These are phyloP conservation scores for Athetis lepigone DNA, from an alignment of 2,888 invertebrate species.

Conservation along the genomic window DNA sequence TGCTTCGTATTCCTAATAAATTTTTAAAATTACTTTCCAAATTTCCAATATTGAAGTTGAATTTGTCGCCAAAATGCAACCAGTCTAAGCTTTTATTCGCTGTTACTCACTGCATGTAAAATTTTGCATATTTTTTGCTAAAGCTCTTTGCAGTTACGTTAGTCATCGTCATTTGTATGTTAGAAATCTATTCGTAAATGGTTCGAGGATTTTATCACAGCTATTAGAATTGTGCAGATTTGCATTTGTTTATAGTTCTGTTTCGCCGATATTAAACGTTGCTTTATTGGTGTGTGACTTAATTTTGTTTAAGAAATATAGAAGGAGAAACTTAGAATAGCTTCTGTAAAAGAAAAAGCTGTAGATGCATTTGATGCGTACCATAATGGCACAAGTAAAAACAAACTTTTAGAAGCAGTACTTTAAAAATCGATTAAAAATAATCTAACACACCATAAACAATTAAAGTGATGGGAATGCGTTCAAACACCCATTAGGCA, in stretches of 20 bases:
- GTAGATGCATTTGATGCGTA: neutral
- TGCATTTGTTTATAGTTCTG: slow-evolving; percentile 24
- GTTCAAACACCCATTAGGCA: slow-evolving; percentile 44
- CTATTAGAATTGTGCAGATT: slow-evolving; percentile 36
- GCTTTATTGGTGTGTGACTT: slow-evolving; percentile 26
- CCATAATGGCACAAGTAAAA: neutral
- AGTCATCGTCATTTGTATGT: slow-evolving; percentile 46
- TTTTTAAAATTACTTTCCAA: too few species aligned
- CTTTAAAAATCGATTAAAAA: slow-evolving; percentile 2
- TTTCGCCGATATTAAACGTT: slow-evolving; percentile 26
- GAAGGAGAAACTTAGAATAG: neutral
- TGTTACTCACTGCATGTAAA: slow-evolving; percentile 10
- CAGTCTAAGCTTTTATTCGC: slow-evolving; percentile 18
- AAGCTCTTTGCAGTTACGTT: slow-evolving; percentile 29
- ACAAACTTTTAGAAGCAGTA: neutral
- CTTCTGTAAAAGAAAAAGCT: neutral
- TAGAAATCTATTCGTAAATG: slow-evolving; percentile 34
- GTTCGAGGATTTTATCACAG: slow-evolving; percentile 41
- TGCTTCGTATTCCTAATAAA: too few species aligned
- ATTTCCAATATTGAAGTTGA: too few species aligned
- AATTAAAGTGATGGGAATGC: slow-evolving; percentile 55
- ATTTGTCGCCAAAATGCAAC: neutral
- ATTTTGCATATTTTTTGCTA: slow-evolving; percentile 13
- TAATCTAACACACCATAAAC: slow-evolving; percentile 33
- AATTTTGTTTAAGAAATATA: slow-evolving; percentile 1